Evolutionary conservation across 2,113 vertebrate species (phyloP).

Genomic region (Notothenia rossii): DNA sequence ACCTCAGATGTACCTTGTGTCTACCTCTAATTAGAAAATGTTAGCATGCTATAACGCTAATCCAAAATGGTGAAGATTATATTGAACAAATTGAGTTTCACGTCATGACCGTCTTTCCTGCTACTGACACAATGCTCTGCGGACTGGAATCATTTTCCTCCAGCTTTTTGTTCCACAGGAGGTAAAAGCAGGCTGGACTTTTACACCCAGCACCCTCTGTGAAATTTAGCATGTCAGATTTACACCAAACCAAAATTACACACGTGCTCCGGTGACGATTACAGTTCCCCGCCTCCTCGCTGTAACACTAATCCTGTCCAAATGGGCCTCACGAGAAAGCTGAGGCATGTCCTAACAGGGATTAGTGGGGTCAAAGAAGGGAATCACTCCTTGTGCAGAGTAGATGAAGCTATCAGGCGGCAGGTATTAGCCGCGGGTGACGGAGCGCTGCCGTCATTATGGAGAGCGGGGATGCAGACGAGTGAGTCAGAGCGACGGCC

Average conservation of each 20-base stretch:
- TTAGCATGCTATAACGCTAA: too few relatives aligned
- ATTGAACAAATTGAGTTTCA: too few relatives aligned
- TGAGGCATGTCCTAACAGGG: constrained; percentile 5
- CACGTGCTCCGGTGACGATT: background rate
- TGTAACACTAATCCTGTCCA: constrained; percentile 8
- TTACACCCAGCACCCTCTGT: constrained; percentile 9
- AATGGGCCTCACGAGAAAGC: constrained; percentile 1
- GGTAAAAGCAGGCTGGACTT: background rate
- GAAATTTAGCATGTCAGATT: constrained; percentile 26
- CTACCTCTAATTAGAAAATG: too few relatives aligned
- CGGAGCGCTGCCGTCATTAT: background rate
- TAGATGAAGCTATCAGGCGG: constrained; percentile 5
- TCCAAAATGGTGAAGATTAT: too few relatives aligned
- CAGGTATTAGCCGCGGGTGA: constrained; percentile 2
- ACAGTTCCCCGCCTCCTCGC: constrained; percentile 15
- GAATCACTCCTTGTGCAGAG: background rate
- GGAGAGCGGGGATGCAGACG: background rate
- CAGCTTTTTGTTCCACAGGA: background rate
- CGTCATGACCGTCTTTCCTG: too few relatives aligned
- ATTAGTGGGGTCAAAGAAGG: constrained; percentile 1
- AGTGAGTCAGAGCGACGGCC: constrained; percentile 19
- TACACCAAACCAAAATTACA: constrained; percentile 20
- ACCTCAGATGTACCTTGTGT: too few relatives aligned
- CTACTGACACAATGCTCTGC: background rate
- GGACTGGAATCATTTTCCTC: background rate